Conservation (phyloP, 1,140 invertebrate genomes). For the Amyelois transitella region DNA sequence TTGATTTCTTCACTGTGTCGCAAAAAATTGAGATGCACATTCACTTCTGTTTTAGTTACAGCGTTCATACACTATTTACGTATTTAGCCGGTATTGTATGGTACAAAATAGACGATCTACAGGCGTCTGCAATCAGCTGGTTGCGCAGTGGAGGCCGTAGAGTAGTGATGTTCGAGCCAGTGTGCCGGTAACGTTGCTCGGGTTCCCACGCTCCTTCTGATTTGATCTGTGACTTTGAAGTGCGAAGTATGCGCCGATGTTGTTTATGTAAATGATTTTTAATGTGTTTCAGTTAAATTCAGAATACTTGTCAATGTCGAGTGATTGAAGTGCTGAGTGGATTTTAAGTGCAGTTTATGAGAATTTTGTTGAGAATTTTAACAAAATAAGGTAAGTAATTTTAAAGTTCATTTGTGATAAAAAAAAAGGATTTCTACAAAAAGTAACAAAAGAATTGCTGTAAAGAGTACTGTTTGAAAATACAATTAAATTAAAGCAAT, state of each 20-base stretch:
- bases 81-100: conserved; percentile 11
- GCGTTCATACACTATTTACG: background rate
- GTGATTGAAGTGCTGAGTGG: conserved; percentile 13
- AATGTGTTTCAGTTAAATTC: conserved; percentile 19
- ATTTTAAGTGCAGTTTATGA: background rate
- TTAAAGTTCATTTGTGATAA: background rate
- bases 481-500: background rate
- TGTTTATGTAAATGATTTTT: conserved; percentile 19
- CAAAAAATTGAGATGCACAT: background rate
- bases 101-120: background rate
- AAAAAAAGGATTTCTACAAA: background rate
- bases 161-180: conserved; percentile 18
- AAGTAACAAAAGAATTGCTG: too few species aligned
- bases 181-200: conserved; percentile 25
- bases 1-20: background rate
- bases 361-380: background rate
- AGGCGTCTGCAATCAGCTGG: conserved; percentile 7
- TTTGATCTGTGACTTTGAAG: conserved; percentile 1
- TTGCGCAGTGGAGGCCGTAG: conserved; percentile 10
- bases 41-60: background rate
- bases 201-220: conserved; percentile 15
- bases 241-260: conserved; percentile 16
- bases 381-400: background rate
- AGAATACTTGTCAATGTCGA: conserved; percentile 4
- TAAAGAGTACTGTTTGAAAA: background rate